Percentiles rank a stretch among this genome's conserved stretches.
These are phyloP conservation scores for Muschampia plurimacula DNA, from an alignment of 2,888 invertebrate species.

Conservation along the genomic window DNA sequence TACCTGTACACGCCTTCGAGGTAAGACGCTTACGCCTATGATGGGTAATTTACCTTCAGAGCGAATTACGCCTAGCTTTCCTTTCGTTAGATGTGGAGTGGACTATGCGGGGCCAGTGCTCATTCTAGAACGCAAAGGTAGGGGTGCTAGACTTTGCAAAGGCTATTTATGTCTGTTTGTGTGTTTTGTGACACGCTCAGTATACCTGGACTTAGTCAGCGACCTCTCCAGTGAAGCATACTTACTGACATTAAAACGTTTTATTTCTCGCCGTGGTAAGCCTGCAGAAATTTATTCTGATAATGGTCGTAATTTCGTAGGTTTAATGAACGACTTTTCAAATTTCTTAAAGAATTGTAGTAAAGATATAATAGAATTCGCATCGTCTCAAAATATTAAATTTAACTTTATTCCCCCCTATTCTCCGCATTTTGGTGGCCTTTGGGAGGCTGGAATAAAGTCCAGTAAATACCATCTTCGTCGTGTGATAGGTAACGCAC, in stretches of 20 bases:
- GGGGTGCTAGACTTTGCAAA: constrained; percentile 28
- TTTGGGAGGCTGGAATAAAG: constrained; percentile 40
- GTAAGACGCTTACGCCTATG: constrained; percentile 30
- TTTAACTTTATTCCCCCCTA: constrained; percentile 41
- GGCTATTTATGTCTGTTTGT: constrained; percentile 36
- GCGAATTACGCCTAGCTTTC: constrained; percentile 5
- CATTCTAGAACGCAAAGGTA: constrained; percentile 30
- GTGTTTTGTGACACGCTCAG: constrained; percentile 20
- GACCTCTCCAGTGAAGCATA: constrained; percentile 32
- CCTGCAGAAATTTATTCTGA: constrained; percentile 35
- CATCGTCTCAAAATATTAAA: constrained; percentile 18
- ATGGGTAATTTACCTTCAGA: constrained; percentile 30
- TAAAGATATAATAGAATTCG: constrained; percentile 27
- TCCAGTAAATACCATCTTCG: constrained; percentile 36
- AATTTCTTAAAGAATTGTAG: constrained; percentile 10
- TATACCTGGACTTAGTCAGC: constrained; percentile 36
- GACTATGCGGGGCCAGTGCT: constrained; percentile 34
- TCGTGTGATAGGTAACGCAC: constrained; percentile 40
- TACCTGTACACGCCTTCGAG: constrained; percentile 29
- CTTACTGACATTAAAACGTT: constrained; percentile 22
- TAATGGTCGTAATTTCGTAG: constrained; percentile 37
- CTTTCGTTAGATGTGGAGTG: constrained; percentile 22
- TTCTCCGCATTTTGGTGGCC: constrained; percentile 43
- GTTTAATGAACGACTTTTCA: constrained; percentile 26
- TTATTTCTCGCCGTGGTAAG: constrained; percentile 26